Evolutionary conservation across 2,113 vertebrate species (phyloP), one percentile per base, ranked within the genome.

Genomic region (Vireo altiloquus): DNA sequence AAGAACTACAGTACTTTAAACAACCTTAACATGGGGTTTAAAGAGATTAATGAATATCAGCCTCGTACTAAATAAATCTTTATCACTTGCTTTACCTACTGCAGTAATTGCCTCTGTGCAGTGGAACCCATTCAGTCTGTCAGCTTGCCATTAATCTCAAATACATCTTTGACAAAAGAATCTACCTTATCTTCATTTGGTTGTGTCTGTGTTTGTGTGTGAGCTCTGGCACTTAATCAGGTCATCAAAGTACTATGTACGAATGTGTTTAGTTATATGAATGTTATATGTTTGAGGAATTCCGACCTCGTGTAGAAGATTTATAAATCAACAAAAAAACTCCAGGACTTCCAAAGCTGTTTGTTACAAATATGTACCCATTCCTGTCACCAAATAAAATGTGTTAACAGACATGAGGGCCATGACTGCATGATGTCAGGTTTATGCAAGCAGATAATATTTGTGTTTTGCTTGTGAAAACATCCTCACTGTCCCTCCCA

Each of bases 11-110:
- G 89, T 92, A 94, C 92, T 97, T 97, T 96, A 97, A 97, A 95
- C 96, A 97, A 97, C 95, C 95, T 92, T 96, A 97, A 96, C 68
- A 49, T 72, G 70, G 70, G 69, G 92, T 89, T 97, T 97, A 91
- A 97, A 95, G 88, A 96, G 95, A 97, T 97, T 96, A 97, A 97
- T 96, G 96, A 97, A 94, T 96, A 96, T 95, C 96, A 92, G 94
- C 56, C 95, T 95, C 84, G 65, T 95, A 95, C 94, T 89, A 95
- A 96, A 96, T 96, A 95, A 94, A 95, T 96, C 95, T 96, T 93
- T 87, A 94, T 94, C 74, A 87, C 79, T 95, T 91, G 64, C 90
- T 92, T 92, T 94, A 94, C 90, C 92, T 89, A 80, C 81, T 95
- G 47, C 57, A 54, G 88, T 96, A 95, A 96, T 91, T 91, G 89